phyloP scores from a whole-genome alignment of 37 sponge, comb jelly and placozoan species.

The Crambe crambe region DNA sequence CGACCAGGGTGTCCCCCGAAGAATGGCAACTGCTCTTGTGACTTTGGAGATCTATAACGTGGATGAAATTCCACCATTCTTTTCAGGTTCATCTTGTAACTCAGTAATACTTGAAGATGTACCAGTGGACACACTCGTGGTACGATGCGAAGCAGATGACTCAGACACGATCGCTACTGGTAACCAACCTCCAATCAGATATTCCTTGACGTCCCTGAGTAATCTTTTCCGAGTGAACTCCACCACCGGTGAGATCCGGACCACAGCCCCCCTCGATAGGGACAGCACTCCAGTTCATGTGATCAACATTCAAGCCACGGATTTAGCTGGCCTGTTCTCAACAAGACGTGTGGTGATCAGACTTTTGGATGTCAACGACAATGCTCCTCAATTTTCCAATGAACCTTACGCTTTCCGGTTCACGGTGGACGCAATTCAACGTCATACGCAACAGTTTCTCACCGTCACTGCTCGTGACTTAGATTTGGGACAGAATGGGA shows the following conservation, averaged over 20 bases:
- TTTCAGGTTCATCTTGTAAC: constrained; percentile 20
- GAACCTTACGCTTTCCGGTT: background rate
- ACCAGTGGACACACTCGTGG: background rate
- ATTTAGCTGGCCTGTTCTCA: constrained; percentile 8
- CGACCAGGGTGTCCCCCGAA: constrained; percentile 37
- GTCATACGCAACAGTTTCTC: background rate
- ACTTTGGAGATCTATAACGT: constrained; percentile 47
- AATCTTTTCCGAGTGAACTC: constrained; percentile 26
- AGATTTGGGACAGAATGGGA: constrained; percentile 57
- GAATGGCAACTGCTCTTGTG: constrained; percentile 3
- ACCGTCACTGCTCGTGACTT: constrained; percentile 41
- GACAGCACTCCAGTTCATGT: constrained; percentile 21
- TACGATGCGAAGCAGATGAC: constrained; percentile 24
- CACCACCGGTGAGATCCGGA: constrained; percentile 15
- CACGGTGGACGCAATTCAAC: background rate
- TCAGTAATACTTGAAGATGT: constrained; percentile 5
- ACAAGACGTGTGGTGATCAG: constrained; percentile 1
- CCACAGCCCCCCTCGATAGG: constrained; percentile 28
- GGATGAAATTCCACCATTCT: constrained; percentile 53
- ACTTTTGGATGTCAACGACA: constrained; percentile 78
- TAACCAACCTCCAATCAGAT: background rate
- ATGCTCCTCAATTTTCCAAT: constrained; percentile 48
- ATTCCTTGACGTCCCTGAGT: background rate
- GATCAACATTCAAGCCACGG: constrained; percentile 45
- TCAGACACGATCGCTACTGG: constrained; percentile 30